phyloP scores from a whole-genome alignment of 2,888 invertebrate genomes.

The Pteria penguin region DNA sequence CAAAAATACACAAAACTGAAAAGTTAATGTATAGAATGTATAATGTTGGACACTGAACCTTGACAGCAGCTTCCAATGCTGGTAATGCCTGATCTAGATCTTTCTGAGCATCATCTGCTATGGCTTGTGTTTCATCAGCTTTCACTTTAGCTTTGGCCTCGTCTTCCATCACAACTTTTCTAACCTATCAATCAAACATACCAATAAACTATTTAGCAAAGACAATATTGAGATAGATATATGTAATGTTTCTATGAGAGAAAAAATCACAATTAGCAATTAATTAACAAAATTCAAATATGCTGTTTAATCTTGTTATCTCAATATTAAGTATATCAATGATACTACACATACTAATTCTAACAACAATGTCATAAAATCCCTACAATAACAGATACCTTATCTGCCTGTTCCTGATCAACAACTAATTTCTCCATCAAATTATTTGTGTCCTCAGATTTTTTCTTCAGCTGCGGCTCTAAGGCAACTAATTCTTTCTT shows the following conservation, averaged over 20 bases:
- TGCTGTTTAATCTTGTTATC: too few relatives aligned
- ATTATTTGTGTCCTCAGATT: constrained; percentile 87
- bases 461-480: constrained; percentile 89
- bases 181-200: too few relatives aligned
- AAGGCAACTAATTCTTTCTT: constrained; percentile 89
- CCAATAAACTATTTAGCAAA: too few relatives aligned
- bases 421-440: constrained; percentile 88
- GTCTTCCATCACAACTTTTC: constrained; percentile 89
- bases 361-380: too few relatives aligned
- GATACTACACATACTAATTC: too few relatives aligned
- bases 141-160: constrained; percentile 91
- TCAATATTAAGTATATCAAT: too few relatives aligned
- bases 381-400: constrained; percentile 82
- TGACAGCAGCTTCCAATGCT: constrained; percentile 90
- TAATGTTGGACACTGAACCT: constrained; percentile 73
- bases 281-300: too few relatives aligned
- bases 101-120: constrained; percentile 91
- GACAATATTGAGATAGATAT: too few relatives aligned
- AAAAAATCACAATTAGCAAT: too few relatives aligned
- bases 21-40: too few relatives aligned
- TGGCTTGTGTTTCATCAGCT: constrained; percentile 89
- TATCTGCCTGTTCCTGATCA: constrained; percentile 90
- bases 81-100: constrained; percentile 93
- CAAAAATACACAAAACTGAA: too few relatives aligned
- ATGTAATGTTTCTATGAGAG: too few relatives aligned